Evolutionary conservation across 2,888 invertebrate species (phyloP).

Genomic region (Amphipyra tragopoginis): DNA sequence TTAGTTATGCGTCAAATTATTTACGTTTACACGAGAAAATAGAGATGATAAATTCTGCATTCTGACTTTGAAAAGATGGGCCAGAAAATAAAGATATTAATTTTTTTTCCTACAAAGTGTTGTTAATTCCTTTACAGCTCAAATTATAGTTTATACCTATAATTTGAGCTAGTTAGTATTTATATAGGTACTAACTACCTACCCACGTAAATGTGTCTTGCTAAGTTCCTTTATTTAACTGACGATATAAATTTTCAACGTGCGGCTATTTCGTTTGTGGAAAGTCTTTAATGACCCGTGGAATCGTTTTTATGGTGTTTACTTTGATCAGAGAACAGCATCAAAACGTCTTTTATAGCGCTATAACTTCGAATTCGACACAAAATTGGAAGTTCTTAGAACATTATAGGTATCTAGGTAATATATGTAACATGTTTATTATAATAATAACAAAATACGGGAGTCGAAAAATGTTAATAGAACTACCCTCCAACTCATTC

Average conservation of each 20-base stretch:
- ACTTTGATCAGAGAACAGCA: conserved; percentile 81
- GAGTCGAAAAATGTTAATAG: no score
- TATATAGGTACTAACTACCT: conserved; percentile 3
- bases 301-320: conserved; percentile 86
- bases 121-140: neutral
- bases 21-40: no score
- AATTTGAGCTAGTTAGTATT: no score
- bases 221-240: conserved; percentile 54
- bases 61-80: no score
- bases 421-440: neutral
- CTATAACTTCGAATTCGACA: conserved; percentile 78
- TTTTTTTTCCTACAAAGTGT: neutral
- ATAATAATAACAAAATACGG: no score
- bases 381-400: conserved; percentile 70
- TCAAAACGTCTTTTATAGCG: conserved; percentile 80
- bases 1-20: no score
- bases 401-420: conserved; percentile 46
- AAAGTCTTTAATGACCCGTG: conserved; percentile 81
- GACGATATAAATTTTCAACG: conserved; percentile 73
- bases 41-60: no score
- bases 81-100: neutral
- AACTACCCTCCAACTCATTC: no score
- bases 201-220: conserved; percentile 44
- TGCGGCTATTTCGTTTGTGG: conserved; percentile 77
- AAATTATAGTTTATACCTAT: conserved; percentile 6